Evolutionary conservation across 2,113 vertebrate genomes (phyloP).

Genomic region (Myotis brandtii): DNA sequence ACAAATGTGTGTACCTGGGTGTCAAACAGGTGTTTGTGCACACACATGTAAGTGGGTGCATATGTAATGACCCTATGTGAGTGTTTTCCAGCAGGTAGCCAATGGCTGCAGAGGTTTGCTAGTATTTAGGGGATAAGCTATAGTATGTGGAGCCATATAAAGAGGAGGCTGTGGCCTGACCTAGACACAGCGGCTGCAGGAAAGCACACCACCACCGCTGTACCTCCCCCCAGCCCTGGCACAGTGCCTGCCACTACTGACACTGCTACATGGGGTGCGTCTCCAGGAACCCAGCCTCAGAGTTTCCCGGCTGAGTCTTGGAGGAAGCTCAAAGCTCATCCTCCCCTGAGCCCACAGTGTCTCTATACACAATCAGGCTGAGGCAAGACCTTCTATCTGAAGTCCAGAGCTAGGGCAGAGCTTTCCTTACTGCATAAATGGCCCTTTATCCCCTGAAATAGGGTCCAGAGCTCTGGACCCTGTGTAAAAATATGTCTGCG

Average conservation of each 20-base stretch:
- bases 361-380: neutral
- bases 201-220: neutral
- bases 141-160: fast-evolving
- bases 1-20: neutral
- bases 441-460: neutral
- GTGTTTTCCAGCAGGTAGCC: neutral
- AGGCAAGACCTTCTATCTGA: neutral
- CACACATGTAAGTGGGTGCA: neutral
- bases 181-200: neutral
- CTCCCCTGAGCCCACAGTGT: neutral
- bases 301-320: neutral
- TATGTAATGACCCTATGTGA: neutral
- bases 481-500: neutral
- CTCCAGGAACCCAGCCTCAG: neutral
- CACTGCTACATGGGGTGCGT: neutral
- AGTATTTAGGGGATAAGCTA: neutral
- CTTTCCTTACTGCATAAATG: neutral
- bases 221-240: neutral
- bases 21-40: neutral
- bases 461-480: neutral
- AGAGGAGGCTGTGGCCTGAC: neutral
- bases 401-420: neutral
- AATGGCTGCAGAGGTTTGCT: neutral
- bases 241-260: neutral
- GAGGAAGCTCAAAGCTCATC: neutral